Base-by-base conservation (phyloP, 2,888 invertebrate genomes). In the Patella ulyssiponensis region DNA sequence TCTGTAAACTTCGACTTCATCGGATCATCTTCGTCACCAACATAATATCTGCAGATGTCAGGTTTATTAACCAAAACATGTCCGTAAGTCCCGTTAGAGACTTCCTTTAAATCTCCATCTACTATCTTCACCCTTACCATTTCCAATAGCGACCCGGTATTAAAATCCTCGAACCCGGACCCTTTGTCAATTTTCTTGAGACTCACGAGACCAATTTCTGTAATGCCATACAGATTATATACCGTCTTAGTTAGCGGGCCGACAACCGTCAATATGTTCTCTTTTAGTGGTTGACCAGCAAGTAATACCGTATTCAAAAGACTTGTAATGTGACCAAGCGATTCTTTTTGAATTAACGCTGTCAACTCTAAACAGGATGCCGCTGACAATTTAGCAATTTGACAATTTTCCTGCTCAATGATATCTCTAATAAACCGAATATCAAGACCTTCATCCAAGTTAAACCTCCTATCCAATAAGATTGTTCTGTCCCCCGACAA, bases 41-140 rank as follows among this genome's bases (percentile, higher is more conserved):
- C 15, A 33, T 77, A 77, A 7, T 15, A 1, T n/a, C 7, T 51
- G 1, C 72, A 2, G n/a, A 27, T 33, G 4, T 1, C 33, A 7
- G 9, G 53, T 15, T 23, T 53, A 14, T 53, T 53, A 12, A 73
- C 73, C 4, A 72, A 14, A 20, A 77, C 20, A 17, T 77, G 53
- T 0, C 77, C 77, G 1, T 73, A 69, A 5, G 33, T 51, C 2
- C 74, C 78, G 0, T 15, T 7, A 11, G 75, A 73, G 4, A 75
- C 69, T 11, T 75, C 75, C n/a, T 53, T 15, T 54, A 58, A 5
- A 27, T 78, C 58, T 11, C 77, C 74, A 53, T 79, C 77, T 54
- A 79, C 77, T 5, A 81, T 17, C 27, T 71, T 75, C 5, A 81
- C 14, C 69, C 71, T 56, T 15, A 79, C 70, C 14, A 75, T 79